Evolutionary conservation across 1,140 invertebrate species (phyloP).

Genomic region (Babylonia areolata): DNA sequence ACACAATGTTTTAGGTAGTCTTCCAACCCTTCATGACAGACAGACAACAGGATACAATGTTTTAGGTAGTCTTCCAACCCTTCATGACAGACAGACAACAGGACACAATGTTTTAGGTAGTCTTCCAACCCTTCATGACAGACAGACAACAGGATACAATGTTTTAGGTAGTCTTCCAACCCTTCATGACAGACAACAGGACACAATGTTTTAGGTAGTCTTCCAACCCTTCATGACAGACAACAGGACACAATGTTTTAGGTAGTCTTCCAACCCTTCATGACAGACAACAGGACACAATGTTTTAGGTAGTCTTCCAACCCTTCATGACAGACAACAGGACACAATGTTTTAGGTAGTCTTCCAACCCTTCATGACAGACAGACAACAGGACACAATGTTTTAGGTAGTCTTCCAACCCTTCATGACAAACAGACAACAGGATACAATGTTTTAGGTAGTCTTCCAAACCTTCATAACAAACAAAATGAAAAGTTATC

Average conservation of each 20-base stretch:
- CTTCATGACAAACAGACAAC: constrained; percentile 43
- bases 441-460: constrained; percentile 82
- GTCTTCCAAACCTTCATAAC: constrained; percentile 81
- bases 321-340: constrained; percentile 48
- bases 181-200: constrained; percentile 48
- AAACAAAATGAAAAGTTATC: too few relatives aligned
- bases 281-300: too few relatives aligned
- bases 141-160: constrained; percentile 56
- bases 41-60: constrained; percentile 67
- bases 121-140: constrained; percentile 81
- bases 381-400: constrained; percentile 65
- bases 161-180: constrained; percentile 89
- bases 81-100: constrained; percentile 25
- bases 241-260: constrained; percentile 78
- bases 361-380: constrained; percentile 80
- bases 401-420: constrained; percentile 89
- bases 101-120: constrained; percentile 82
- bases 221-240: constrained; percentile 78
- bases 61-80: constrained; percentile 89
- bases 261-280: constrained; percentile 85
- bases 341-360: constrained; percentile 83
- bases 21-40: constrained; percentile 78
- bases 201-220: constrained; percentile 84
- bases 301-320: constrained; percentile 90
- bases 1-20: constrained; percentile 84